phyloP scores from a whole-genome alignment of 2,113 vertebrate genomes.

The Orthonyx spaldingii region DNA sequence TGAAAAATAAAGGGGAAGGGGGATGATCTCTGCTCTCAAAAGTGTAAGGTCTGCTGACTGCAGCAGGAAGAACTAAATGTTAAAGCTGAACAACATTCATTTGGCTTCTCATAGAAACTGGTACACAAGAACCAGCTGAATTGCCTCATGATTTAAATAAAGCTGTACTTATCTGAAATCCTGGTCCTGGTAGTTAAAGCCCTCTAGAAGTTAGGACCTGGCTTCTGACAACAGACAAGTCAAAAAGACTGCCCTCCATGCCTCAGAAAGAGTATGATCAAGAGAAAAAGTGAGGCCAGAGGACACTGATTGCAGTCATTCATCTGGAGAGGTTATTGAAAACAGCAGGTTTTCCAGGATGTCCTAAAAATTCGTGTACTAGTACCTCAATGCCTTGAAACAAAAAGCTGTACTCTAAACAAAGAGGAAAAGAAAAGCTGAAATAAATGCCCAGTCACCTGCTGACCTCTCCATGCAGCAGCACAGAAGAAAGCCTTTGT shows the following conservation, averaged over 20 bases:
- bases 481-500: neutral
- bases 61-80: neutral
- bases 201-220: neutral
- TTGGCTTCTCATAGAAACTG: neutral
- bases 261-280: neutral
- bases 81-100: neutral
- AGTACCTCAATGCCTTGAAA: neutral
- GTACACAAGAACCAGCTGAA: neutral
- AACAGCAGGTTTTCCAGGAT: neutral
- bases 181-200: neutral
- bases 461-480: neutral
- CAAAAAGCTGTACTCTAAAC: neutral
- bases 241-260: neutral
- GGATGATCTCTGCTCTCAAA: neutral
- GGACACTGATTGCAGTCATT: neutral
- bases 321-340: neutral
- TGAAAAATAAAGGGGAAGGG: neutral
- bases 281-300: neutral
- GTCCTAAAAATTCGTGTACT: neutral
- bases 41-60: neutral
- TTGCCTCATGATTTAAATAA: neutral
- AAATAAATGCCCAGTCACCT: neutral
- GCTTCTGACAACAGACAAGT: neutral
- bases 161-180: neutral
- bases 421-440: neutral